Evolutionary conservation across 2,888 invertebrate species (phyloP).

Genomic region (Diplazon laetatorius): DNA sequence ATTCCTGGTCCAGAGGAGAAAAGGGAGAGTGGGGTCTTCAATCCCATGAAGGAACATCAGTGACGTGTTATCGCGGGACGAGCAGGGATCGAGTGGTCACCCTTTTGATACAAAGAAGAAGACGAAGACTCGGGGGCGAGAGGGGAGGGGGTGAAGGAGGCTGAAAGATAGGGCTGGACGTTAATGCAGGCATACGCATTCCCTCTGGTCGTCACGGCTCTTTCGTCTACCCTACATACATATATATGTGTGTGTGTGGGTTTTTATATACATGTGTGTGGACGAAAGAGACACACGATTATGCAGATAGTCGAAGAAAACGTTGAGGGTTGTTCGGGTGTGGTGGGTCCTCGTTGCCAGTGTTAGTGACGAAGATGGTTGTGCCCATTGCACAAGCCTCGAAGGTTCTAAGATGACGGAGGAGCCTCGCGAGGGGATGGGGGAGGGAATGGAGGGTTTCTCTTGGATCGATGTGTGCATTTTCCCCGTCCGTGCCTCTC

Average conservation of each 20-base stretch:
- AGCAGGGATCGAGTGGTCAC: slow-evolving; percentile 14
- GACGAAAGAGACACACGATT: slow-evolving; percentile 20
- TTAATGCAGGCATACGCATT: slow-evolving; percentile 74
- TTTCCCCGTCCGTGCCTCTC: slow-evolving; percentile 66
- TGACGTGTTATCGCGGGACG: slow-evolving; percentile 25
- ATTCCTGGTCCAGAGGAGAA: not conserved
- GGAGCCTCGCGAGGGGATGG: slow-evolving; percentile 64
- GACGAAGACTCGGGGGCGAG: too few species aligned
- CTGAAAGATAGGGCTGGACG: slow-evolving; percentile 54
- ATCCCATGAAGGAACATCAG: slow-evolving; percentile 54
- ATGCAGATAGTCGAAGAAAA: slow-evolving; percentile 31
- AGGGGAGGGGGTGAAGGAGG: too few species aligned
- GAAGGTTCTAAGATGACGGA: slow-evolving; percentile 77
- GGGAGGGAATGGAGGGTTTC: slow-evolving; percentile 70
- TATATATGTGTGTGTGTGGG: not conserved
- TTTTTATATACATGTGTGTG: slow-evolving; percentile 10
- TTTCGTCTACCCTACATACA: slow-evolving; percentile 13
- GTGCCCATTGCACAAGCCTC: slow-evolving; percentile 32
- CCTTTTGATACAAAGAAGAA: slow-evolving; percentile 23
- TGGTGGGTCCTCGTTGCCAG: slow-evolving; percentile 56
- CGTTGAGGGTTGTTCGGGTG: slow-evolving; percentile 53
- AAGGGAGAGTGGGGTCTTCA: not conserved
- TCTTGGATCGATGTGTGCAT: slow-evolving; percentile 80
- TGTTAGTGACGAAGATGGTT: slow-evolving; percentile 31
- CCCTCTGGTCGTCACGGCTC: slow-evolving; percentile 62